Evolutionary conservation across 35 echinoderm and acorn worm genomes (phyloP).

Genomic region (Amphiura filiformis): DNA sequence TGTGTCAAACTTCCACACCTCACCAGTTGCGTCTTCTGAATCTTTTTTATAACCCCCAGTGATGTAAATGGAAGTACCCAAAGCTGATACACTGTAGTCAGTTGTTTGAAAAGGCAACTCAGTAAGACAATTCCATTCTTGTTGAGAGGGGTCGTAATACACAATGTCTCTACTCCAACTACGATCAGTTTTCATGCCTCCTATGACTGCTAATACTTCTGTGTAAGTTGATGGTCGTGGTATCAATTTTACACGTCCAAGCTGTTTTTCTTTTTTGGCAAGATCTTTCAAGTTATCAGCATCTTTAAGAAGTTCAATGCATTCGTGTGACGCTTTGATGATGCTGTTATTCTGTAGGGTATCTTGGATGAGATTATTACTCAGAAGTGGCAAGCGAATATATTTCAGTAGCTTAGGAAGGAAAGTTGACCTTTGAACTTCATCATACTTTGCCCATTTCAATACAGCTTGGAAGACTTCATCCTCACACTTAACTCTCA

Average conservation of each 20-base stretch:
- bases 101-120: conserved; percentile 55
- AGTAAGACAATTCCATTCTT: conserved; percentile 50
- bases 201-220: conserved; percentile 72
- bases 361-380: conserved; percentile 29
- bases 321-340: conserved; percentile 19
- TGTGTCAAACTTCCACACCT: conserved; percentile 56
- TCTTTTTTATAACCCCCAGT: conserved; percentile 57
- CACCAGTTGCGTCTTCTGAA: conserved; percentile 3
- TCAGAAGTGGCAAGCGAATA: conserved; percentile 71
- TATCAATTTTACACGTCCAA: conserved; percentile 28
- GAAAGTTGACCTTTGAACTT: background rate
- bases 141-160: conserved; percentile 36
- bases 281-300: conserved; percentile 72
- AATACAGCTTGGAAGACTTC: conserved; percentile 55
- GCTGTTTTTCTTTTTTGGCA: conserved; percentile 49
- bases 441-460: conserved; percentile 57
- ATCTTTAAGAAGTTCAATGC: conserved; percentile 52
- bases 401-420: conserved; percentile 18
- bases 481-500: conserved; percentile 52
- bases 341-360: background rate
- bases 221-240: conserved; percentile 41
- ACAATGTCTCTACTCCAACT: conserved; percentile 49
- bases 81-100: conserved; percentile 57
- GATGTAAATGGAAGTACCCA: conserved; percentile 50
- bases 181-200: conserved; percentile 62